A percentile compares a stretch with the other conserved stretches of the same genome.
phyloP scores from a whole-genome alignment of 2,888 invertebrate genomes.

The Volucella inanis region DNA sequence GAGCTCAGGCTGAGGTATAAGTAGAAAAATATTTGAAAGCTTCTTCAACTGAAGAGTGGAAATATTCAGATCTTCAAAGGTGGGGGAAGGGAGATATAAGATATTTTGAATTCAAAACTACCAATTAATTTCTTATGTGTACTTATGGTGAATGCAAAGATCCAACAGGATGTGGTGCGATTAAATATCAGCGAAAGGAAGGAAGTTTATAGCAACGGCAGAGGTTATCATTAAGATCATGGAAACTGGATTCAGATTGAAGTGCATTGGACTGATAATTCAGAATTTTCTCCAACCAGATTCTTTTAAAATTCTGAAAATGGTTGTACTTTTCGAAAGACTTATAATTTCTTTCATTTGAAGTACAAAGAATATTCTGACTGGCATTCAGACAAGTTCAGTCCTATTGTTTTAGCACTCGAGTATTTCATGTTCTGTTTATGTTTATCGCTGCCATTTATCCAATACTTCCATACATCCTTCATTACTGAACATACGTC shows the following conservation, averaged over 20 bases:
- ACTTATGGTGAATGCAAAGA: not conserved
- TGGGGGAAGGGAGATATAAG: not conserved
- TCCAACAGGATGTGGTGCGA: not conserved
- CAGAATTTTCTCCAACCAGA: too few relatives aligned
- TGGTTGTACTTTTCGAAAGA: too few relatives aligned
- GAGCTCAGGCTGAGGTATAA: constrained; percentile 13
- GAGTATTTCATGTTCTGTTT: too few relatives aligned
- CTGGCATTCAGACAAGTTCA: too few relatives aligned
- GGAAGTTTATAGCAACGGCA: not conserved
- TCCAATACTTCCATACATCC: too few relatives aligned
- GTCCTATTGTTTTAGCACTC: too few relatives aligned
- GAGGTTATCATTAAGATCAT: not conserved
- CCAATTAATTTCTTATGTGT: not conserved
- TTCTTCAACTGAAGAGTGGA: too few relatives aligned
- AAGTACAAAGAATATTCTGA: too few relatives aligned
- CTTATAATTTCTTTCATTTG: too few relatives aligned
- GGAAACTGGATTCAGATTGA: not conserved
- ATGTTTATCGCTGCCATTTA: too few relatives aligned
- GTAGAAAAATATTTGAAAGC: constrained; percentile 7
- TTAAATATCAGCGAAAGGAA: not conserved
- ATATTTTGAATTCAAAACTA: constrained; percentile 22
- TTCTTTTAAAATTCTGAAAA: too few relatives aligned
- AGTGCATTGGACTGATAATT: not conserved
- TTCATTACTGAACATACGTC: too few relatives aligned
- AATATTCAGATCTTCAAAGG: constrained; percentile 12